Percentiles rank a stretch among this genome's conserved stretches.
phyloP scores from a whole-genome alignment of 2,888 invertebrate genomes.

The Drosophila trichaetosa region DNA sequence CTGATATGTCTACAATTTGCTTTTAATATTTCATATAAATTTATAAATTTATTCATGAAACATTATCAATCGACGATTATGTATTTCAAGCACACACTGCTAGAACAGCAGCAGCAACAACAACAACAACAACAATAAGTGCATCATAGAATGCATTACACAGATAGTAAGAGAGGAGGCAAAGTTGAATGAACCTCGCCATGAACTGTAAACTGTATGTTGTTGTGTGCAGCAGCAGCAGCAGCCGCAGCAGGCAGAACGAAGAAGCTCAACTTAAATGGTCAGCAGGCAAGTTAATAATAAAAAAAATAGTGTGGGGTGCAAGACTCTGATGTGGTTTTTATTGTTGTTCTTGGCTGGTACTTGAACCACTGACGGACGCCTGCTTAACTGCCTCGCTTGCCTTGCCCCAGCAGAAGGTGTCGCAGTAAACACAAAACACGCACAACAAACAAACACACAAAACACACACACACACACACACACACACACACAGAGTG shows the following conservation, averaged over 20 bases:
- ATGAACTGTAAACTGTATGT: slow-evolving; percentile 20
- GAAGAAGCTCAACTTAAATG: slow-evolving; percentile 22
- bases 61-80: slow-evolving; percentile 9
- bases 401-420: slow-evolving; percentile 39
- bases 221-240: slow-evolving; percentile 2
- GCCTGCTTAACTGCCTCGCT: slow-evolving; percentile 14
- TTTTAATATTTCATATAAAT: not conserved
- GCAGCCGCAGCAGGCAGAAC: slow-evolving; percentile 5
- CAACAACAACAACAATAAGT: slow-evolving; percentile 34
- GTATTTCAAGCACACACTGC: slow-evolving; percentile 6
- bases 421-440: slow-evolving; percentile 28
- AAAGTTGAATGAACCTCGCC: slow-evolving; percentile 68
- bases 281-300: slow-evolving; percentile 27
- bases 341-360: slow-evolving; percentile 6
- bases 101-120: slow-evolving; percentile 5
- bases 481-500: slow-evolving; percentile 11
- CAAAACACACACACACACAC: slow-evolving; percentile 12
- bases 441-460: slow-evolving; percentile 6
- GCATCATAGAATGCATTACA: slow-evolving; percentile 9
- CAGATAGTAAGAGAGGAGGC: slow-evolving; percentile 45
- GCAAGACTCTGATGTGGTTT: slow-evolving; percentile 12
- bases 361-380: slow-evolving; percentile 28
- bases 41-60: slow-evolving; percentile 1
- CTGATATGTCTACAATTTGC: not conserved
- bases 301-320: slow-evolving; percentile 17